Evolutionary conservation across 2,888 invertebrate genomes (phyloP), one percentile per base, ranked within the genome.

Genomic region (Andrena bucephala): DNA sequence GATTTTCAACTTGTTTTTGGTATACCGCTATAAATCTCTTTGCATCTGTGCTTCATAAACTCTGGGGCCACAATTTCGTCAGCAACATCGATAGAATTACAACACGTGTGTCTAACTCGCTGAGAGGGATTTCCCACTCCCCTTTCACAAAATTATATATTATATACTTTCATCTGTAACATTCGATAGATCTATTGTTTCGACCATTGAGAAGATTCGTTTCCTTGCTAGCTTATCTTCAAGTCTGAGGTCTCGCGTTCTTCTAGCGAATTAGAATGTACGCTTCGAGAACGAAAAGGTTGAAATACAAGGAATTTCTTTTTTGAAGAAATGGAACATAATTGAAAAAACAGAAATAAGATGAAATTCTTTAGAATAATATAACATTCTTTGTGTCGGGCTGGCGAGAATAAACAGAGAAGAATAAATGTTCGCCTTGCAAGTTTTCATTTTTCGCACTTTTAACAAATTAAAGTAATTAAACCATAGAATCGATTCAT

Each of bases 81-180:
- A 50, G 77, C 66, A 77, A 80, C 80, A 77, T 70, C 50, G 66
- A 77, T 80, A 77, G 66, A 80, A 59, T 71, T 65, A 71, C 42
- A 42, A 42, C 42, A 42, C 31, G 65, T 31, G 77, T 24, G 33
- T 59, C 24, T 52, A 52, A 62, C 52, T 60, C 31, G 10, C 20
- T 20, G 48, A 62, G 20, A 42, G 62, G 42, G 16, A 52, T 68
- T 10, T n/a, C 6, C 24, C 13, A 52, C 13, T 27, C 27, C 24
- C 20, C n/a, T 36, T 33, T 16, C 33, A 33, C 68, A 62, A 76
- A 76, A 69, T 69, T 57, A 57, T 42, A 31, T 65, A 66, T 42
- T 74, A 63, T 63, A 78, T 77, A 78, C 68, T 78, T 78, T 76
- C 78, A 65, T 72, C 52, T 57, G 57, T 77, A 76, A 78, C 76